phyloP scores from a whole-genome alignment of 2,888 invertebrate species.

The Apotomis betuletana region DNA sequence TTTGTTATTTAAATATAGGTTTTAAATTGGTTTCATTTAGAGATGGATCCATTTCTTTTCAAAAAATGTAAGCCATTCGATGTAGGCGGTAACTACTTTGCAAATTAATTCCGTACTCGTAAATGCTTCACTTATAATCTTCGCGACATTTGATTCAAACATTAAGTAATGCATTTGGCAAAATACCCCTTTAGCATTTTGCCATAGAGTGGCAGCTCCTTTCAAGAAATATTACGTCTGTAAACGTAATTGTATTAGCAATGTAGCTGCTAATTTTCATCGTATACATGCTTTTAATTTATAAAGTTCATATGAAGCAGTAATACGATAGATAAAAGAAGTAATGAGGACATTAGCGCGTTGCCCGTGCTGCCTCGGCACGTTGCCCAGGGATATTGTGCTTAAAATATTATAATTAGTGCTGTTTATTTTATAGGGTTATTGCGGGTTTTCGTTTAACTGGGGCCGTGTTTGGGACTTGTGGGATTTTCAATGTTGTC shows the following conservation, averaged over 20 bases:
- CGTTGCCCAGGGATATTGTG: slow-evolving; percentile 23
- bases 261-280: background rate
- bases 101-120: too few species aligned
- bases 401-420: slow-evolving; percentile 21
- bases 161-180: too few species aligned
- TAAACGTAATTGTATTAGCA: background rate
- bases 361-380: slow-evolving; percentile 20
- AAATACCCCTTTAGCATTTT: too few species aligned
- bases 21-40: background rate
- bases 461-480: too few species aligned
- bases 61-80: too few species aligned
- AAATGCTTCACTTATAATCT: too few species aligned
- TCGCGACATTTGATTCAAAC: too few species aligned
- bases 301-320: slow-evolving; percentile 11
- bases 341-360: slow-evolving; percentile 30
- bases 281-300: slow-evolving; percentile 5
- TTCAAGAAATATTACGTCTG: too few species aligned
- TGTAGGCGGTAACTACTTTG: too few species aligned
- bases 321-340: slow-evolving; percentile 36
- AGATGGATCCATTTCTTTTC: too few species aligned
- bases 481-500: too few species aligned
- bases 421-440: slow-evolving; percentile 7
- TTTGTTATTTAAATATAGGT: background rate
- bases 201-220: too few species aligned
- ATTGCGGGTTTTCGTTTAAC: background rate